Base-by-base conservation (phyloP, 2,888 invertebrate species). In the Cordilura impudica region DNA sequence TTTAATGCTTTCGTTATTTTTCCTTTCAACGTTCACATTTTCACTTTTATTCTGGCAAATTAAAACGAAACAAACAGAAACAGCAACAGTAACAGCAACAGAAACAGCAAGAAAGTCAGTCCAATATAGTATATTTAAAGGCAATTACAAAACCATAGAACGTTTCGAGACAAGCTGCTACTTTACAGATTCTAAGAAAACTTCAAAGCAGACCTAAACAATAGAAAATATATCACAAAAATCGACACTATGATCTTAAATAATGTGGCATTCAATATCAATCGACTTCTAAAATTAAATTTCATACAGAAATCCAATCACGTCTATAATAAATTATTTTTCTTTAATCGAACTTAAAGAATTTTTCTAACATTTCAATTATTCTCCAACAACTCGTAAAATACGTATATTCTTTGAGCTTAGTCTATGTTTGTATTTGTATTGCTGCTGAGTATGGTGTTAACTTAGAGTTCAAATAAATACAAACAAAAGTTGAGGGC, bases 401-500 rank as follows among this genome's bases (percentile, higher is more conserved):
- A 23, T 16, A 35, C 29, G 29, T 39, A 29, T 47, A 51, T 23
- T 23, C 2, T 29, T 2, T 4, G 26, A 35, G 39, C 43, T 19
- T 56, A 10, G 47, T 26, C n/a, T 29, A 14, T 47, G 18, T 47
- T 18, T 19, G 14, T 71, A 7, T 35, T 60, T 39, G 63, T 71
- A 21, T 14, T 58, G 43, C 18, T 58, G 43, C 18, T 1, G 35
- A 47, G 19, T 18, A 39, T 23, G 39, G 39, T 58, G 49, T 73
- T 73, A 49, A 51, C 72, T 56, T 56, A n/a, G 43, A 47, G 58
- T 45, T 69, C 54, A 69, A 21, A 75, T 43, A 47, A 63, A 75
- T 75, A 49, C 54, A 69, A 58, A 70, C 26, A 58, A 63, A 76
- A 76, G 58, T 58, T 56, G 43, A 65, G 70, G 70, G 56, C 58